Conservation (phyloP, 1,140 invertebrate genomes). For the Octopus sinensis region DNA sequence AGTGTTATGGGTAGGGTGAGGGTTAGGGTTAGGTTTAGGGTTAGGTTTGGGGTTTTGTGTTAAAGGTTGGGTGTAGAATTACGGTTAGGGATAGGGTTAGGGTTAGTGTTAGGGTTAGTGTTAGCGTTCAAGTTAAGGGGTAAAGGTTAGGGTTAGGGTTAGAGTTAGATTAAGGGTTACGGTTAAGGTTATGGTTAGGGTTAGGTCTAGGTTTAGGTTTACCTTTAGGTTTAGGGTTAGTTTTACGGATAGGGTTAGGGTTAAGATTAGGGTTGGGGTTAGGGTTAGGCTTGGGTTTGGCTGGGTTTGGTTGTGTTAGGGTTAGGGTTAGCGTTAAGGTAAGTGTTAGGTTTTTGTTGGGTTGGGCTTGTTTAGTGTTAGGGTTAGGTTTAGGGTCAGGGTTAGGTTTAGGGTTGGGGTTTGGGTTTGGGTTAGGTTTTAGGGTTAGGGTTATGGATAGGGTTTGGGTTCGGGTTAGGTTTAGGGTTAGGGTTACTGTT, state of each 20-base stretch:
- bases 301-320: conserved; percentile 23
- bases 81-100: too few species aligned
- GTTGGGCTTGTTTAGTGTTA: conserved; percentile 26
- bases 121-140: too few species aligned
- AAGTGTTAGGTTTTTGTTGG: conserved; percentile 29
- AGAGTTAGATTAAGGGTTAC: conserved; percentile 31
- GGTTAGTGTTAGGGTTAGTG: too few species aligned
- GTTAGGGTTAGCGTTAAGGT: conserved; percentile 26
- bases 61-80: too few species aligned
- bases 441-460: conserved; percentile 12
- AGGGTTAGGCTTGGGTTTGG: conserved; percentile 28
- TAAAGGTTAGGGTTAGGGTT: conserved; percentile 28
- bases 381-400: conserved; percentile 26
- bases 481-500: conserved; percentile 32
- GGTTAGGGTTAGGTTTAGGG: too few species aligned
- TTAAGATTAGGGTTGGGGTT: conserved; percentile 27
- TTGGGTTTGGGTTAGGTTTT: conserved; percentile 21
- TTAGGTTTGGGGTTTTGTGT: too few species aligned
- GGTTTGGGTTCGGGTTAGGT: conserved; percentile 14
- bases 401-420: conserved; percentile 34
- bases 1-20: too few species aligned
- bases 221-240: conserved; percentile 24
- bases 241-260: conserved; percentile 23
- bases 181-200: conserved; percentile 31
- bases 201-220: conserved; percentile 30